Base-by-base conservation (phyloP, 1,140 invertebrate genomes). In the Zelostemma sp. region DNA sequence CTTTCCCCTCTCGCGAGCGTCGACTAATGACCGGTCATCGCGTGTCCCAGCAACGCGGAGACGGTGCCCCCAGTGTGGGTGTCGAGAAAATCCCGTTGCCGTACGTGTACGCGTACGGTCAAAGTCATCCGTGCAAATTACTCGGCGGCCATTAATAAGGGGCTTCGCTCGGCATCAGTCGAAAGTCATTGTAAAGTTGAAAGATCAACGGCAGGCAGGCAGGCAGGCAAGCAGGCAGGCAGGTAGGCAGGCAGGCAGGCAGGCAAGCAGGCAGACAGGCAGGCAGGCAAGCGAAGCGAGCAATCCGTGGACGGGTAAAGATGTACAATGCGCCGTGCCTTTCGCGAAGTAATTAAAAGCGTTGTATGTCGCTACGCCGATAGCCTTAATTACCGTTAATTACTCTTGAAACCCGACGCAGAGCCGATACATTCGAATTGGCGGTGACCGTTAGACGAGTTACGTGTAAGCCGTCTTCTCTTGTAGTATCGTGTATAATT, bases 61-160 rank as follows among this genome's bases (percentile, higher is more conserved):
- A 35, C 19, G 21, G 43, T 57, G 2, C 45, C 47, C 31, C 43
- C n/a, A 12, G 68, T 68, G 75, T 77, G 76, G 77, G 77, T 71
- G 77, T 73, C 56, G 48, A 65, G 8, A 57, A 71, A 73, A 72
- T 68, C 50, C 48, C 59, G 33, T 62, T 68, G 45, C 45, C 55
- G 33, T 58, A 40, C 15, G 35, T 15, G 21, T 51, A 43, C 14
- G 31, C 45, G 18, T 17, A 47, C 53, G 19, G 35, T 58, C 75
- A 61, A 68, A 76, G 74, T 79, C 74, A 77, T 79, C 73, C 75
- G 73, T 74, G 76, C 76, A 77, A 79, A 79, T 79, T 79, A 76
- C 74, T 68, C 53, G 69, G 68, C 66, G 66, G 71, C 74, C 77
- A 79, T 79, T 79, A 79, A 79, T 79, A 74, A 79, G 76, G 68